phyloP scores from a whole-genome alignment of 1,140 invertebrate genomes.

The Bombus haemorrhoidalis region DNA sequence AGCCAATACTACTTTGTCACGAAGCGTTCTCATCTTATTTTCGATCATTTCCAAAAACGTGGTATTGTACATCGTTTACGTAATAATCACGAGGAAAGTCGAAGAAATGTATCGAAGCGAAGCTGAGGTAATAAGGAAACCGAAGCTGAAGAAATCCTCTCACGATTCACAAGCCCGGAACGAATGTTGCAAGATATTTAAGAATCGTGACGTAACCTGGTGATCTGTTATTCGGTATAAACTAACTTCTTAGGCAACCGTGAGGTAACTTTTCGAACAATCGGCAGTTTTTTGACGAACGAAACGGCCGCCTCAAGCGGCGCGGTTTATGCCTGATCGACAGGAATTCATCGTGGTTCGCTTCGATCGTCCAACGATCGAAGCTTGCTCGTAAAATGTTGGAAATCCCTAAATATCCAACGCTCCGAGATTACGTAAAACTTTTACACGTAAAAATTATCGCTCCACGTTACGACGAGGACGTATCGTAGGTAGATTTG shows the following conservation, averaged over 20 bases:
- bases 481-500: too few species aligned
- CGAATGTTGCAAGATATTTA: neutral
- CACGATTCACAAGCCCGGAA: neutral
- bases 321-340: neutral
- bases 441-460: too few species aligned
- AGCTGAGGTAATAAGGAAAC: neutral
- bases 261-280: neutral
- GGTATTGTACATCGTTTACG: accelerated
- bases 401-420: neutral
- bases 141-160: too few species aligned
- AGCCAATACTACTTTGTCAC: too few species aligned
- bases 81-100: too few species aligned
- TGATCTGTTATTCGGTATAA: neutral
- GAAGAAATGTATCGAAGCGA: too few species aligned
- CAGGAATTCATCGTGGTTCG: neutral
- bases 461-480: too few species aligned
- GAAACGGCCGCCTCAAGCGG: neutral
- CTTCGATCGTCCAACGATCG: neutral
- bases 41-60: too few species aligned
- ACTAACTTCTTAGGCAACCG: neutral
- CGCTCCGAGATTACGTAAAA: too few species aligned
- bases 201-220: neutral
- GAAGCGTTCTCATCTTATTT: too few species aligned
- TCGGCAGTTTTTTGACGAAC: neutral
- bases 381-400: neutral